A percentile compares a stretch with the other conserved stretches of the same genome.
These are phyloP conservation scores for Gonatopus flavifemur DNA, from an alignment of 1,140 invertebrate species.

Conservation along the genomic window DNA sequence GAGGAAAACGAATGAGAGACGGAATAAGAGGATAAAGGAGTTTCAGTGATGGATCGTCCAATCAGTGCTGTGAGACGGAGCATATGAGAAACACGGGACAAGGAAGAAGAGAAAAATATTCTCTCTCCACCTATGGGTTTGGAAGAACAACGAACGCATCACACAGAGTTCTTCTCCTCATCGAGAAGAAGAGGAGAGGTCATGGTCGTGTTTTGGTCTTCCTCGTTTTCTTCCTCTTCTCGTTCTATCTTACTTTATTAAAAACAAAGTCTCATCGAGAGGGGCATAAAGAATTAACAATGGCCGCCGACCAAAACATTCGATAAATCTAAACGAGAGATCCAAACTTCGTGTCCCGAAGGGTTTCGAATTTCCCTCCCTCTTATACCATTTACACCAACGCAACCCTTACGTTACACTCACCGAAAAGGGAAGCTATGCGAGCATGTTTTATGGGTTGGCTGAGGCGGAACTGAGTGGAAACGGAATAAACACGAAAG, in stretches of 20 bases:
- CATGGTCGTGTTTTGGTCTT: constrained; percentile 57
- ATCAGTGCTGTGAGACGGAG: constrained; percentile 61
- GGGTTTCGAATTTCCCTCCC: constrained; percentile 57
- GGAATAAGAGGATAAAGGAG: constrained; percentile 27
- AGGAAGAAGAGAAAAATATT: constrained; percentile 26
- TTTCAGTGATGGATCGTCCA: constrained; percentile 60
- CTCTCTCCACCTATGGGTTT: constrained; percentile 42
- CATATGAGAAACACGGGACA: constrained; percentile 42
- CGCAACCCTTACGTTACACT: constrained; percentile 54
- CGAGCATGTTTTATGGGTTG: constrained; percentile 35
- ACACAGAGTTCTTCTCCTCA: no score
- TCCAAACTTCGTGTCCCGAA: constrained; percentile 56
- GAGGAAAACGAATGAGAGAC: constrained; percentile 25
- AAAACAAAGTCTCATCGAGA: constrained; percentile 16
- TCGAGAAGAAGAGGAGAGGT: constrained; percentile 41
- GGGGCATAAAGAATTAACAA: constrained; percentile 43
- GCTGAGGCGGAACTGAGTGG: constrained; percentile 28
- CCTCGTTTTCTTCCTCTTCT: constrained; percentile 28
- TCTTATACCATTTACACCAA: constrained; percentile 43
- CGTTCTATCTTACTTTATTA: constrained; percentile 1
- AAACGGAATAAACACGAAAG: constrained; percentile 17
- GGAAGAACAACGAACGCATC: constrained; percentile 19
- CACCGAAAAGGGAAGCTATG: constrained; percentile 42
- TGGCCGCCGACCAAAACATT: constrained; percentile 61
- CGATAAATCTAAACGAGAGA: constrained; percentile 61